Base-by-base conservation (phyloP, 2,797 vertebrate species). In the Karalla daura region DNA sequence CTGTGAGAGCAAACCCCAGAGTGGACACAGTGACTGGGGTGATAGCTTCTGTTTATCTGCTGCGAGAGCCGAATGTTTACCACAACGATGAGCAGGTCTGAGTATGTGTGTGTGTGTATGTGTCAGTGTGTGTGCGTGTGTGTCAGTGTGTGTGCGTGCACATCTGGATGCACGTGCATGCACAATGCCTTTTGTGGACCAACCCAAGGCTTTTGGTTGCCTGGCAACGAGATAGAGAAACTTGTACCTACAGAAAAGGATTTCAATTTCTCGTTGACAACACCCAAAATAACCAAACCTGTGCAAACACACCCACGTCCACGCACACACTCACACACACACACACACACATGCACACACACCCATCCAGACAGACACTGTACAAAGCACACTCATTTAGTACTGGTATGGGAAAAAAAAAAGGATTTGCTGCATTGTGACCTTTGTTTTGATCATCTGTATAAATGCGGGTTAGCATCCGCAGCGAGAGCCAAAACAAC, bases 121-220 rank as follows among this genome's bases (percentile, higher is more conserved):
- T 32, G 51, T 32, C 37, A 17, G 28, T 44, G 21, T 37, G 20
- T 2, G 18, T 18, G 14, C 20, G 41, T 5, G 32, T 65, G 37
- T 4, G 32, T 63, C 40, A 3, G 28, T 67, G 37, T 5, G 32
- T 62, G 43, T 37, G 36, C 39, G 40, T 58, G 41, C 55, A 27
- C 52, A 59, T 73, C 46, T 72, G 65, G 49, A 54, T 69, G 51
- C 54, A 39, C 5, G 23, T 59, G 49, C 54, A 53, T 6, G 3
- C 62, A 37, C 46, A 50, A 70, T 56, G 69, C 70, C 82, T 81
- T 88, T 79, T 68, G 75, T 70, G 79, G 80, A 85, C 74, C 63
- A 72, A 83, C 76, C 86, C 78, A 90, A 89, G 88, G 85, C 85
- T 85, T 87, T 74, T 56, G 84, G 89, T 90, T 90, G 83, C 88